phyloP scores from a whole-genome alignment of 2,888 invertebrate species.

The Agrotis exclamationis region DNA sequence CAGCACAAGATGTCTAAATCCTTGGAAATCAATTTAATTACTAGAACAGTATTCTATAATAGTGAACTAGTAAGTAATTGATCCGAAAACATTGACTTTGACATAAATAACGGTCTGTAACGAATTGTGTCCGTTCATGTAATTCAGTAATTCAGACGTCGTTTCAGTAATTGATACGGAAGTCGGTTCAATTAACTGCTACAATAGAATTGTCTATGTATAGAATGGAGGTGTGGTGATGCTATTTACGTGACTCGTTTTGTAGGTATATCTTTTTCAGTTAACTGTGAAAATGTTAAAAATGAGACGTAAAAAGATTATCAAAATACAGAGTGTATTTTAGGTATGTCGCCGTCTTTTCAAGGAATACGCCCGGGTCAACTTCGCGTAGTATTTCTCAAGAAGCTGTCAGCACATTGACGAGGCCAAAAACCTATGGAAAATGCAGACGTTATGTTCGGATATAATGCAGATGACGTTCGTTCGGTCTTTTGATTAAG shows the following conservation, averaged over 20 bases:
- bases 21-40: constrained; percentile 13
- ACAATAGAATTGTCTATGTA: constrained; percentile 7
- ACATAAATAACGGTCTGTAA: constrained; percentile 7
- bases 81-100: constrained; percentile 39
- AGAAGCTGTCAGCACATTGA: neutral
- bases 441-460: neutral
- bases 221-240: neutral
- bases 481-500: neutral
- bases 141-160: constrained; percentile 29
- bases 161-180: constrained; percentile 49
- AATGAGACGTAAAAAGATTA: too few relatives aligned
- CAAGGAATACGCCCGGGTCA: too few relatives aligned
- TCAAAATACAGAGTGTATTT: too few relatives aligned
- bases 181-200: constrained; percentile 36
- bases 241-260: neutral
- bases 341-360: too few relatives aligned
- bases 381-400: too few relatives aligned
- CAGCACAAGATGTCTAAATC: neutral
- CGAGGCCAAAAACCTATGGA: neutral
- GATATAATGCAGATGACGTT: too few relatives aligned
- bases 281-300: neutral
- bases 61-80: constrained; percentile 33
- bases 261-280: neutral
- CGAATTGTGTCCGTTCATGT: constrained; percentile 21
- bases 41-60: neutral